Evolutionary conservation across 2,113 vertebrate species (phyloP).

Genomic region (Misgurnus anguillicaudatus): DNA sequence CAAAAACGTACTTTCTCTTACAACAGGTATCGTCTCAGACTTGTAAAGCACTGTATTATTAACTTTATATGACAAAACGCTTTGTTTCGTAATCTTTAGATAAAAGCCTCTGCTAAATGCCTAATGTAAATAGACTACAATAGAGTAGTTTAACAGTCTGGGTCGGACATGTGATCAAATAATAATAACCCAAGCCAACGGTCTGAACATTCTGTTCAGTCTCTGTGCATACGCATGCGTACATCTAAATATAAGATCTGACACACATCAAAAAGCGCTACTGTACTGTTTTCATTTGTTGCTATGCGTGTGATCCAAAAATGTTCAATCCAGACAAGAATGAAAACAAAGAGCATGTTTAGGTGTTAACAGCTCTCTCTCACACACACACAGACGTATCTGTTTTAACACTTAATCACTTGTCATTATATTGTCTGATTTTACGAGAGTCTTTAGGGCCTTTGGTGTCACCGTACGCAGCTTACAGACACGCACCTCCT

Average conservation of each 20-base stretch:
- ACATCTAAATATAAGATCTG: background rate
- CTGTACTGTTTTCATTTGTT: background rate
- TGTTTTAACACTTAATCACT: slow-evolving; percentile 19
- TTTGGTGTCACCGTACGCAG: slow-evolving; percentile 31
- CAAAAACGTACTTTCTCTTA: too few species aligned
- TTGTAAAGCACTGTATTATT: too few species aligned
- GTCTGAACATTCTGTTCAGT: slow-evolving; percentile 8
- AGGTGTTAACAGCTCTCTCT: background rate
- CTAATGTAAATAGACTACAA: too few species aligned
- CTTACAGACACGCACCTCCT: slow-evolving; percentile 36
- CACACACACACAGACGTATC: slow-evolving; percentile 50
- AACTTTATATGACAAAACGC: too few species aligned
- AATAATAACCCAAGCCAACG: background rate
- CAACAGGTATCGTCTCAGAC: too few species aligned
- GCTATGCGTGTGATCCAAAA: slow-evolving; percentile 7
- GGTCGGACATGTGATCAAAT: background rate
- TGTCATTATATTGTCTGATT: slow-evolving; percentile 17
- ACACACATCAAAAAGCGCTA: background rate
- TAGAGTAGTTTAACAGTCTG: background rate
- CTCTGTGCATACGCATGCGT: background rate
- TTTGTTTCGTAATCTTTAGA: too few species aligned
- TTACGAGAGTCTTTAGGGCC: slow-evolving; percentile 38
- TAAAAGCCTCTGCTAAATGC: too few species aligned
- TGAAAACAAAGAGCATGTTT: slow-evolving; percentile 16
- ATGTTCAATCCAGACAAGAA: background rate